These are phyloP conservation scores for Aurelia sp. DNA, from an alignment of 30 jellyfish, hydroid and myxozoan species.

Conservation along the genomic window DNA sequence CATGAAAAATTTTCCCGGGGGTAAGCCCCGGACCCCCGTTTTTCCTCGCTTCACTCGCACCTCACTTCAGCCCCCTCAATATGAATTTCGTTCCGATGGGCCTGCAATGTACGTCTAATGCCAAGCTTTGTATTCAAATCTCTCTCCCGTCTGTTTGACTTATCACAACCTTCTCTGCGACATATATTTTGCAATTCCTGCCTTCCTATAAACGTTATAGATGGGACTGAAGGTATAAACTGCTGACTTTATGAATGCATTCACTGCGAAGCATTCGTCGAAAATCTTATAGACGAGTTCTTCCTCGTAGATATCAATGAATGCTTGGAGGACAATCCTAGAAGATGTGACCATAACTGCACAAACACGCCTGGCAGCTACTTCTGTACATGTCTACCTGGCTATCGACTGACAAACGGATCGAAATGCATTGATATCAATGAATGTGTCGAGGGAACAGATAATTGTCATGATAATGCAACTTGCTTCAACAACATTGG, in stretches of 20 bases:
- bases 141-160: too few relatives aligned
- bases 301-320: conserved; percentile 38
- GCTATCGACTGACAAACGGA: conserved; percentile 39
- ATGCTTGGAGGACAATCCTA: conserved; percentile 9
- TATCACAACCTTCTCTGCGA: too few relatives aligned
- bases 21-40: too few relatives aligned
- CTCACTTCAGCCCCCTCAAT: too few relatives aligned
- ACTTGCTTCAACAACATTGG: conserved; percentile 34
- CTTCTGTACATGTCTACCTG: conserved; percentile 47
- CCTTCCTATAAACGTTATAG: too few relatives aligned
- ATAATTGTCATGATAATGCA: conserved; percentile 40
- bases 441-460: conserved; percentile 39
- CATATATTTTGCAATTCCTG: too few relatives aligned
- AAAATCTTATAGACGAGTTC: background rate
- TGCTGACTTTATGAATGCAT: background rate
- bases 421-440: conserved; percentile 40
- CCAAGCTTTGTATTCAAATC: too few relatives aligned
- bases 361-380: conserved; percentile 36
- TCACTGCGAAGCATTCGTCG: background rate
- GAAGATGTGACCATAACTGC: conserved; percentile 48
- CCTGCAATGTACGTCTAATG: too few relatives aligned
- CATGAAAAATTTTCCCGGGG: too few relatives aligned
- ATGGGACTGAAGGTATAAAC: too few relatives aligned
- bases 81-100: too few relatives aligned
- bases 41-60: too few relatives aligned